Conservation (phyloP, 2,797 vertebrate species). For the Trematocara caparti region DNA sequence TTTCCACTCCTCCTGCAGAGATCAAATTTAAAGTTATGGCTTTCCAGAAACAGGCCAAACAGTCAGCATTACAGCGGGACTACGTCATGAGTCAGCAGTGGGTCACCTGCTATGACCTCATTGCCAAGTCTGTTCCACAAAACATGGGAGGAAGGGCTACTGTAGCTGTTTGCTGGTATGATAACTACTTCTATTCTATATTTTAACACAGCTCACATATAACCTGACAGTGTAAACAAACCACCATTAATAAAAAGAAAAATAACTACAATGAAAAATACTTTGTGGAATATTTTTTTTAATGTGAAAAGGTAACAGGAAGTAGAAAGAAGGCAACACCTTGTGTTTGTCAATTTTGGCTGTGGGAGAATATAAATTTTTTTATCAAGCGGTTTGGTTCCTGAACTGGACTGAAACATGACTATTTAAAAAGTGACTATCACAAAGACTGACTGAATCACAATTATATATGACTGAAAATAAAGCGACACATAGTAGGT, state of each 20-base stretch:
- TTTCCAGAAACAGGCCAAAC: constrained; percentile 44
- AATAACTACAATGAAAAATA: neutral
- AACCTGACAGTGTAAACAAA: neutral
- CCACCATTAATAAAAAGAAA: neutral
- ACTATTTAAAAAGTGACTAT: neutral
- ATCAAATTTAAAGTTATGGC: constrained; percentile 60
- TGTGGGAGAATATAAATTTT: accelerated
- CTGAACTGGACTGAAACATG: neutral
- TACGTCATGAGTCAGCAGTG: constrained; percentile 63
- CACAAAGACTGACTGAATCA: neutral
- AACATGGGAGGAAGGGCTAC: constrained; percentile 36
- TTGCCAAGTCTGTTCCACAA: constrained; percentile 39
- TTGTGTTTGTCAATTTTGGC: neutral
- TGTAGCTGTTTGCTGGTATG: neutral
- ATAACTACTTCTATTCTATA: neutral
- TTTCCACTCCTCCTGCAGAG: constrained; percentile 38
- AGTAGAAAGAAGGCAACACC: neutral
- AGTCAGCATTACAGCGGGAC: constrained; percentile 53
- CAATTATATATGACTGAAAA: neutral
- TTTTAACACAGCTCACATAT: neutral
- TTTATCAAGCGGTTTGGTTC: accelerated
- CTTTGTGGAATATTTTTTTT: accelerated
- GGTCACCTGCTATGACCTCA: constrained; percentile 69
- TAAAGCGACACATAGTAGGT: neutral
- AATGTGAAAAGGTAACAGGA: neutral